Evolutionary conservation across 2,797 vertebrate genomes (phyloP).

Genomic region (Hoplostethus atlanticus): DNA sequence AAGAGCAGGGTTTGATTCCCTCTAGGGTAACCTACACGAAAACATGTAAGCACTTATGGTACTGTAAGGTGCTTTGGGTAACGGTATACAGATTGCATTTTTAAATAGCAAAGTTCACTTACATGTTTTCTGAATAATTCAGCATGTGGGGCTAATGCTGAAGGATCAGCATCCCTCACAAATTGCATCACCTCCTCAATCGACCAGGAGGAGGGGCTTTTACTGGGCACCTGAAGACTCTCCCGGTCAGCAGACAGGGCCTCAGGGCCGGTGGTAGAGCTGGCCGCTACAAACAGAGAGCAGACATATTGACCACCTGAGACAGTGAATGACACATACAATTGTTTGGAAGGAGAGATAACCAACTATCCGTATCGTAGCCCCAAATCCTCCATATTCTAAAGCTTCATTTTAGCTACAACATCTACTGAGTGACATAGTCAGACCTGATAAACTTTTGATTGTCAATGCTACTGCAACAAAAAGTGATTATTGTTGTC

Average conservation of each 20-base stretch:
- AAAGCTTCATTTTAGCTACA: not conserved
- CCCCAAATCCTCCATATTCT: not conserved
- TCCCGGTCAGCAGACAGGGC: slow-evolving; percentile 84
- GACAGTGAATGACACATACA: not conserved
- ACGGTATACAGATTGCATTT: not conserved
- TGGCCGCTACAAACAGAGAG: slow-evolving; percentile 84
- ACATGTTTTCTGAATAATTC: slow-evolving; percentile 97
- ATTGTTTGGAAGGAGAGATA: not conserved
- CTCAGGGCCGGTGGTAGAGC: slow-evolving; percentile 92
- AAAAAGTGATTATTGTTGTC: not conserved
- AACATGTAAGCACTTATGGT: not conserved
- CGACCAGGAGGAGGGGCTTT: slow-evolving; percentile 91
- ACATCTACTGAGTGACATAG: not conserved
- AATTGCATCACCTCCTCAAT: slow-evolving; percentile 97
- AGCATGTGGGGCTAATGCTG: slow-evolving; percentile 90
- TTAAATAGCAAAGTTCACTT: slow-evolving; percentile 55
- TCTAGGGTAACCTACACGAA: slow-evolving; percentile 2
- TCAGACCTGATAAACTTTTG: not conserved
- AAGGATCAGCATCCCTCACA: slow-evolving; percentile 93
- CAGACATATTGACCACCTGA: slow-evolving; percentile 8
- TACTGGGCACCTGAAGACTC: slow-evolving; percentile 76
- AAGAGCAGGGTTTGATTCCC: not conserved
- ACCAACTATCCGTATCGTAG: not conserved
- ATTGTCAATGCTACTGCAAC: not conserved
- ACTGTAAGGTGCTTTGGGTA: not conserved